Conservation (phyloP, 2,797 vertebrate species). For the Megalops cyprinoides region DNA sequence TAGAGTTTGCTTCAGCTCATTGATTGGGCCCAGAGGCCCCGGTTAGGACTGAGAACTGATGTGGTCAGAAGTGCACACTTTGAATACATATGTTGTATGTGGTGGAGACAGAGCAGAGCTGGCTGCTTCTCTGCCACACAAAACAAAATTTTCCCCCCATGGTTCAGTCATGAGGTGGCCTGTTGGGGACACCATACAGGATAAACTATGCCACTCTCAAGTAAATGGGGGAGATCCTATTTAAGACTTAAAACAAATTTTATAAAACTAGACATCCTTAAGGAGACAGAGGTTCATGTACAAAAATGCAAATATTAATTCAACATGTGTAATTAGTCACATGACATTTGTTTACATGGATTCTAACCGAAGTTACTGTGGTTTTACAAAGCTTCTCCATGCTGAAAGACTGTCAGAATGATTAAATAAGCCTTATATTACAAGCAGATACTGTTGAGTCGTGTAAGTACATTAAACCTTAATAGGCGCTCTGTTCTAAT, state of each 20-base stretch:
- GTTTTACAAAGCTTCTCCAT: not conserved
- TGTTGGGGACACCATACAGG: too few relatives aligned
- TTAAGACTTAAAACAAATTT: not conserved
- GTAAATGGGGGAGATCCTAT: slow-evolving; percentile 15
- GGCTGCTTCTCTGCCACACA: too few relatives aligned
- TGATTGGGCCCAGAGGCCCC: not conserved
- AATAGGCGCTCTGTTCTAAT: slow-evolving; percentile 30
- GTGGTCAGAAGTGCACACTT: too few relatives aligned
- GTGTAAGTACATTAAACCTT: slow-evolving; percentile 3
- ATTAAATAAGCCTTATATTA: slow-evolving; percentile 20
- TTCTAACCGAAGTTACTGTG: not conserved
- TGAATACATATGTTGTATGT: too few relatives aligned
- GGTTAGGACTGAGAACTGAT: not conserved
- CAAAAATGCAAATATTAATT: not conserved
- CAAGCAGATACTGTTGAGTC: not conserved
- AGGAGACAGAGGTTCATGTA: not conserved
- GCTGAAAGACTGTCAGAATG: not conserved
- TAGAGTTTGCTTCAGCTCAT: not conserved
- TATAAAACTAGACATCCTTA: not conserved
- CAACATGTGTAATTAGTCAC: too few relatives aligned
- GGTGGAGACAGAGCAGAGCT: too few relatives aligned
- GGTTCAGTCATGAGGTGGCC: too few relatives aligned
- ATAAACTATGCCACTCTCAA: too few relatives aligned
- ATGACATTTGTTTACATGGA: not conserved
- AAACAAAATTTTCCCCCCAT: too few relatives aligned